phyloP scores from a whole-genome alignment of 2,888 invertebrate species.

The Volucella bombylans region DNA sequence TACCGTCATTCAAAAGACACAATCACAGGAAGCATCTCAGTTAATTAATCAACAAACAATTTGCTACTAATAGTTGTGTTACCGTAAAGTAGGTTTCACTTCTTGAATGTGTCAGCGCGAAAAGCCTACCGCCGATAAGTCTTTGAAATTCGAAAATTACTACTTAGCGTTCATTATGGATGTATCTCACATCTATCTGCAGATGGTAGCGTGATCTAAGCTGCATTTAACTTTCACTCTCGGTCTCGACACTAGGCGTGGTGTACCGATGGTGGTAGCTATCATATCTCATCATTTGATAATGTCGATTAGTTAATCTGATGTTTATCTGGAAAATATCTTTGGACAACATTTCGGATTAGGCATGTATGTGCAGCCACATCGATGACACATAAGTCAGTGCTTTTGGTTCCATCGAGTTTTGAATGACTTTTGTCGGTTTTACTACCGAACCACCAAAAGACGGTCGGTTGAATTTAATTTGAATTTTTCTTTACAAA shows the following conservation, averaged over 20 bases:
- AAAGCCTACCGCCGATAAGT: conserved; percentile 24
- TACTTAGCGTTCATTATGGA: conserved; percentile 3
- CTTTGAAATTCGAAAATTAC: conserved; percentile 9
- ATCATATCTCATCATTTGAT: conserved; percentile 46
- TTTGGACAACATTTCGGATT: background rate
- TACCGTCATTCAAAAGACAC: background rate
- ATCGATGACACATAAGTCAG: conserved; percentile 12
- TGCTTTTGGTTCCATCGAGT: conserved; percentile 20
- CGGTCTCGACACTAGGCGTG: conserved; percentile 42
- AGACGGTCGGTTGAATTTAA: conserved; percentile 26
- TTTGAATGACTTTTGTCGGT: conserved; percentile 4
- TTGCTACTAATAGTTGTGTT: conserved; percentile 32
- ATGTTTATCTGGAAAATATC: conserved; percentile 44
- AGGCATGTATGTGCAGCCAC: conserved; percentile 33
- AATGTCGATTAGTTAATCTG: conserved; percentile 65
- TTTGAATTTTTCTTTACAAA: conserved; percentile 28
- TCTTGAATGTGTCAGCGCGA: conserved; percentile 37
- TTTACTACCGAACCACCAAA: background rate
- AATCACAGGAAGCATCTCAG: conserved; percentile 33
- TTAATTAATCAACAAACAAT: conserved; percentile 11
- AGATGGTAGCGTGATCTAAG: conserved; percentile 27
- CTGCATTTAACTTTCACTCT: conserved; percentile 53
- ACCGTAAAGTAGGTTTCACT: conserved; percentile 34
- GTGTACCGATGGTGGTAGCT: background rate
- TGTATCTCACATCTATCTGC: conserved; percentile 17